Evolutionary conservation across 2,888 invertebrate genomes (phyloP), one percentile per base, ranked within the genome.

Genomic region (Drosophila pseudotalamancana): DNA sequence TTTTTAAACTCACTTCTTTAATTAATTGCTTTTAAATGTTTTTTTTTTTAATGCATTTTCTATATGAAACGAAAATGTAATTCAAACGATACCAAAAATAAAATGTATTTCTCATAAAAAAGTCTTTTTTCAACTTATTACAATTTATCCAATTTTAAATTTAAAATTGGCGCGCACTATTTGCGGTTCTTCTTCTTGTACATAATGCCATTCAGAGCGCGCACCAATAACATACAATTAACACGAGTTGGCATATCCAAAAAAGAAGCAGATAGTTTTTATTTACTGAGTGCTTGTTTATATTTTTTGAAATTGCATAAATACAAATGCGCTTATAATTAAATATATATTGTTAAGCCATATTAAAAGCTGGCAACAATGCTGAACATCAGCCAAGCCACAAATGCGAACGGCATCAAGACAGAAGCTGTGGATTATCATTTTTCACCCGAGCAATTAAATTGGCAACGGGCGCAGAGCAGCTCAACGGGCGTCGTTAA

Each of bases 371-470:
- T n/a, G 6, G 9, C 5, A 5, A 31, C 9, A 23, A 27, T 64
- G 51, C 2, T 50, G 4, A 50, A 35, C 19, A 31, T 63, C 5
- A 4, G 1, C 6, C 11, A 45, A 6, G 6, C 11, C 1, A 9
- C 8, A n/a, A 18, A 56, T 29, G 23, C 19, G 4, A 29, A n/a
- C 14, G 12, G 31, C 19, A 48, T 72, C 9, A 66, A 72, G 9
- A 4, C 12, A 1, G 73, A 68, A 19, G 3, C 14, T 6, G 32
- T n/a, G 18, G 57, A 56, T 0, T 27, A 21, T 8, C n/a, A 8
- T 16, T 35, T 32, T 12, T 18, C 27, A 6, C n/a, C 19, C 4
- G 32, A 66, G 12, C 50, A 68, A 51, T 50, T 55, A n/a, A 42
- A 66, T 46, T 50, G 56, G 32, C 50, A 46, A 46, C 35, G 57